Evolutionary conservation across 2,888 invertebrate species (phyloP).

Genomic region (Andricus curvator): DNA sequence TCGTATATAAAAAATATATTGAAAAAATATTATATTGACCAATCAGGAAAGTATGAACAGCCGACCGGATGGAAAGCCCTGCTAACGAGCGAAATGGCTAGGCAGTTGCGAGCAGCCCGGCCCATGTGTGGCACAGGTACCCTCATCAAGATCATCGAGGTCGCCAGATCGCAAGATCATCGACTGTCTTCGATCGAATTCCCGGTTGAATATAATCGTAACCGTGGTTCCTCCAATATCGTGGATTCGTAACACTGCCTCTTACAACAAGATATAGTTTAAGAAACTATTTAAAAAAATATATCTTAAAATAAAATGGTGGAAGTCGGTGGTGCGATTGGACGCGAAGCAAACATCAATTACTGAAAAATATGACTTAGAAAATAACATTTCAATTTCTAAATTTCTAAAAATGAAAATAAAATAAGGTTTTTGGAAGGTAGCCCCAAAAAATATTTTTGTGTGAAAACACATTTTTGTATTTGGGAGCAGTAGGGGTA

Average conservation of each 20-base stretch:
- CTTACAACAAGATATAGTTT: background rate
- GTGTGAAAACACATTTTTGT: too few relatives aligned
- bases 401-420: too few relatives aligned
- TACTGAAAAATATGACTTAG: background rate
- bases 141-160: slow-evolving; percentile 71
- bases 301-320: background rate
- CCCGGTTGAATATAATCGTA: slow-evolving; percentile 62
- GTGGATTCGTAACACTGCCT: slow-evolving; percentile 50
- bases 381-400: too few relatives aligned
- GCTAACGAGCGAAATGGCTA: slow-evolving; percentile 76
- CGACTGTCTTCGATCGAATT: slow-evolving; percentile 55
- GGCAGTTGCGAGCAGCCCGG: slow-evolving; percentile 76
- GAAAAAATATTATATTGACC: slow-evolving; percentile 61
- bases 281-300: background rate
- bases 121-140: slow-evolving; percentile 77
- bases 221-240: slow-evolving; percentile 60
- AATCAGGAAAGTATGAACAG: slow-evolving; percentile 81
- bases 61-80: slow-evolving; percentile 80
- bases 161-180: slow-evolving; percentile 58
- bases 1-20: slow-evolving; percentile 54
- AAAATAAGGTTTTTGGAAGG: too few relatives aligned
- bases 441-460: too few relatives aligned
- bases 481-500: too few relatives aligned
- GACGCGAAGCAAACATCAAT: background rate
- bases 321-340: slow-evolving; percentile 4